Percentiles rank a stretch among this genome's conserved stretches.
Evolutionary conservation across 1,140 invertebrate genomes (phyloP).

Genomic region (Nebria ingens): DNA sequence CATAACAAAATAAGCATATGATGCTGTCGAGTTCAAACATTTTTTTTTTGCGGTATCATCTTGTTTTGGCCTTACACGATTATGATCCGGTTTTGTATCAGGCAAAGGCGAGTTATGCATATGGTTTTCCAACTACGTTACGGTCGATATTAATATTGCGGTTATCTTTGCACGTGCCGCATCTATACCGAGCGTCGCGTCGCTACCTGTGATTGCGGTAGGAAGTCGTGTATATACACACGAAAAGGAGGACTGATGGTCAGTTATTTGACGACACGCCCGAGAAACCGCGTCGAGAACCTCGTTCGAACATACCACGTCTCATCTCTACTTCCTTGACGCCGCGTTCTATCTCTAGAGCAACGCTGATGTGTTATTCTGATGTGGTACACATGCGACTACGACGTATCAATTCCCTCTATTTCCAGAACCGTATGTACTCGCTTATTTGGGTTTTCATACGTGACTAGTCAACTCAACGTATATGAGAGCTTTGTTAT

Average conservation of each 20-base stretch:
- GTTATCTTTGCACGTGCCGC: neutral
- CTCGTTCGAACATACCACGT: no score
- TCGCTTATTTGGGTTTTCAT: neutral
- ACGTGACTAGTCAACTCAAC: neutral
- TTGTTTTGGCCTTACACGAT: no score
- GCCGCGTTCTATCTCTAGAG: no score
- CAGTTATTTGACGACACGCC: neutral
- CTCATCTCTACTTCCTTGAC: no score
- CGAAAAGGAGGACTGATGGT: neutral
- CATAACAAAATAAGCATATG: neutral
- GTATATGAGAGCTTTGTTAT: neutral
- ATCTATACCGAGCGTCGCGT: neutral
- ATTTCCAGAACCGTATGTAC: neutral
- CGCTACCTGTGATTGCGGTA: neutral
- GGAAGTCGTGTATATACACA: neutral
- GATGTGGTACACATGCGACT: neutral
- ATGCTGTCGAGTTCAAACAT: no score
- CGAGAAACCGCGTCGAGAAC: neutral
- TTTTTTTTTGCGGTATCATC: no score
- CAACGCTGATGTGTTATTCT: neutral
- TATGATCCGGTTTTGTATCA: no score
- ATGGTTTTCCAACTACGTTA: no score
- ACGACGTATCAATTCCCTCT: neutral
- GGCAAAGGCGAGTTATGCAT: no score
- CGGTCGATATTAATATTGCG: slow-evolving; percentile 7